Percentiles rank a stretch among this genome's conserved stretches.
Conservation (phyloP, 2,888 invertebrate genomes). For the Platerodrilus igneus region DNA sequence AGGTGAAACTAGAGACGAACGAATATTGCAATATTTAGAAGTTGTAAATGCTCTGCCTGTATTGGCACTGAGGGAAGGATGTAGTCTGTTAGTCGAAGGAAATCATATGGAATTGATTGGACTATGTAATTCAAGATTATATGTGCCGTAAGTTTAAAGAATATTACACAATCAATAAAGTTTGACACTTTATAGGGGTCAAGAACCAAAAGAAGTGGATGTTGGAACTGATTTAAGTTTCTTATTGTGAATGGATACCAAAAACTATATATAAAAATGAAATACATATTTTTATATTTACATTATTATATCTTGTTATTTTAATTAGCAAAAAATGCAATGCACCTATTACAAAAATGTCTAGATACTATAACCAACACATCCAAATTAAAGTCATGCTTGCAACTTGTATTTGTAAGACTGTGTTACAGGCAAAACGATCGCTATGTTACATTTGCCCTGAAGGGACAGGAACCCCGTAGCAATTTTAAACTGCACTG, state of each 20-base stretch:
- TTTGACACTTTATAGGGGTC: conserved; percentile 49
- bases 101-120: conserved; percentile 59
- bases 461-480: no score
- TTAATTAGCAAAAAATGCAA: no score
- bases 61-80: conserved; percentile 69
- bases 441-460: no score
- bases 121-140: conserved; percentile 59
- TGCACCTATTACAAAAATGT: no score
- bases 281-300: no score
- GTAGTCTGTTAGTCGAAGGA: conserved; percentile 59
- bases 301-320: no score
- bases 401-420: no score
- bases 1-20: conserved; percentile 74
- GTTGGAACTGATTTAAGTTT: conserved; percentile 60
- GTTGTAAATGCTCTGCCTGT: conserved; percentile 58
- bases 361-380: no score
- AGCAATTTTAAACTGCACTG: no score
- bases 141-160: conserved; percentile 54
- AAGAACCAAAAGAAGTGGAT: conserved; percentile 52
- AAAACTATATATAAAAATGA: conserved; percentile 11
- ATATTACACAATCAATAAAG: conserved; percentile 19
- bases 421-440: no score
- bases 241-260: conserved; percentile 46
- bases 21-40: conserved; percentile 65
- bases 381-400: no score